These are phyloP conservation scores for Hofmannophila pseudospretella DNA, from an alignment of 2,888 invertebrate genomes.

Conservation along the genomic window DNA sequence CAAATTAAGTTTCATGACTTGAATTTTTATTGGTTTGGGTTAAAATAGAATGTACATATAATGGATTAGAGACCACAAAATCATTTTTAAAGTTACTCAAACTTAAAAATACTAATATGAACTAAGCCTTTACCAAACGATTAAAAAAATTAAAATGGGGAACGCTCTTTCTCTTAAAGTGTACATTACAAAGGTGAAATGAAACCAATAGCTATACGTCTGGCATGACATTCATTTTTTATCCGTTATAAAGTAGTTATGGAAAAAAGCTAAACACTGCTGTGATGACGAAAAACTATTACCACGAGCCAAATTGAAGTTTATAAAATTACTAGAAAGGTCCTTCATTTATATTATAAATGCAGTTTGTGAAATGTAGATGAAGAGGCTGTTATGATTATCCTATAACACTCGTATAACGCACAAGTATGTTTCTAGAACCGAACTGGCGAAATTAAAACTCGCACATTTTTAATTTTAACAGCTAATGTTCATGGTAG, in stretches of 20 bases:
- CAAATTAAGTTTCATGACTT: background rate
- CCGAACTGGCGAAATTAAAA: no score
- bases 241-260: conserved; percentile 21
- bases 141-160: background rate
- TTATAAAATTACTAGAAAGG: conserved; percentile 33
- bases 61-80: background rate
- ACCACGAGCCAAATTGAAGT: conserved; percentile 37
- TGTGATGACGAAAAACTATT: conserved; percentile 42
- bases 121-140: background rate
- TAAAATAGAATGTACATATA: background rate
- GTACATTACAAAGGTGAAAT: conserved; percentile 11
- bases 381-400: no score
- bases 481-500: no score
- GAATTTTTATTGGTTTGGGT: background rate
- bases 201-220: conserved; percentile 16
- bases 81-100: background rate
- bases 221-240: conserved; percentile 43
- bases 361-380: no score
- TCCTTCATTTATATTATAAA: background rate
- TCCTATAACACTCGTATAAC: no score
- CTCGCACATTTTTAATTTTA: no score
- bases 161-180: background rate
- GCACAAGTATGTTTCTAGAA: no score
- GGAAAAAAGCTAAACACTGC: conserved; percentile 53
- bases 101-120: background rate